These are phyloP conservation scores for Nasonia vitripennis DNA, from an alignment of 1,140 invertebrate genomes.

Conservation along the genomic window DNA sequence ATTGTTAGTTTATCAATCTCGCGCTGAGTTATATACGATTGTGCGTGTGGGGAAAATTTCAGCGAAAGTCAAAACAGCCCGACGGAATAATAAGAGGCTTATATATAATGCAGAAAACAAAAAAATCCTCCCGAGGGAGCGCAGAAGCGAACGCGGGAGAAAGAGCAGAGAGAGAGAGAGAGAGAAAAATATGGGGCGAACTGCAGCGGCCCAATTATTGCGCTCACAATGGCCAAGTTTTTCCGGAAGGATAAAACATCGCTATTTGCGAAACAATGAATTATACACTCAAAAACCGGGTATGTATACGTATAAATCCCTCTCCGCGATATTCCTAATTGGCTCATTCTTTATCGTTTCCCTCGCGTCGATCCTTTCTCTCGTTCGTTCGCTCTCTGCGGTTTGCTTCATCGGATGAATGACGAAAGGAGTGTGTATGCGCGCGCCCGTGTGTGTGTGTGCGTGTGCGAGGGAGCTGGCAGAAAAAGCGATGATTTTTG, in stretches of 20 bases:
- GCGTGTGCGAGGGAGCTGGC: neutral
- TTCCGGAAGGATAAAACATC: conserved; percentile 46
- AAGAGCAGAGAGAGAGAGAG: no score
- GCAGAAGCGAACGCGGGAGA: neutral
- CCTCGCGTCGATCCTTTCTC: conserved; percentile 38
- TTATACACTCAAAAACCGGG: conserved; percentile 25
- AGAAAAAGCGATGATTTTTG: conserved; percentile 21
- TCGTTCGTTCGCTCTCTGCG: neutral
- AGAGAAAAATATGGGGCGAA: neutral
- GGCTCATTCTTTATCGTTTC: conserved; percentile 46
- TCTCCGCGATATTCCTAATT: conserved; percentile 40
- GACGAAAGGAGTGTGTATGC: neutral
- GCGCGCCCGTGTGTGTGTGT: neutral
- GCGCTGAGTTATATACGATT: no score
- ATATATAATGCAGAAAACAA: no score
- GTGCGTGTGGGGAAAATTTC: no score
- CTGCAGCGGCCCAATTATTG: conserved; percentile 26
- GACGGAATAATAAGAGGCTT: no score
- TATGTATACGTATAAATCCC: neutral
- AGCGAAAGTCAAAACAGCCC: no score
- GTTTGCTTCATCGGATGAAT: conserved; percentile 5
- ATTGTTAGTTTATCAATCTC: no score
- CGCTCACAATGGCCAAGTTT: conserved; percentile 34
- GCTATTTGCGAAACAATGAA: conserved; percentile 46
- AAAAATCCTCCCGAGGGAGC: no score